Conservation (phyloP, 2,888 invertebrate genomes). For the Encarsia formosa region DNA sequence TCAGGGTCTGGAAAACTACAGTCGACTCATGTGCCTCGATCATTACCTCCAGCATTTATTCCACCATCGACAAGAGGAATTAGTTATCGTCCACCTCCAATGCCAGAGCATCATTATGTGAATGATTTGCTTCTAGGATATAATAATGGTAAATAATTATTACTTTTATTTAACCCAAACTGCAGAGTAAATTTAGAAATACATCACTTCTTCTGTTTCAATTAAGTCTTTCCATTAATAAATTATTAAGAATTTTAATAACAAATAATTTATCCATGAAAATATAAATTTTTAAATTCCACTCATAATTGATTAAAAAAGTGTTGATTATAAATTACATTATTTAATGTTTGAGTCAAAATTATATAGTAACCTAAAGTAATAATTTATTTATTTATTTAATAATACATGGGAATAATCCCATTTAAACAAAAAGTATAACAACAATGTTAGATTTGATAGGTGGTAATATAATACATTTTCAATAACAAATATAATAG, state of each 20-base stretch:
- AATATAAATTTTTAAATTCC: no score
- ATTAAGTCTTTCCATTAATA: background rate
- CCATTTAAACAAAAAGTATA: no score
- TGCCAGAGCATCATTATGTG: slow-evolving; percentile 39
- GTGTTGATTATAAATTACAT: no score
- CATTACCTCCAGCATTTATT: slow-evolving; percentile 31
- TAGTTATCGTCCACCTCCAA: slow-evolving; percentile 35
- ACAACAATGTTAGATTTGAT: no score
- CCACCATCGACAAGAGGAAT: slow-evolving; percentile 34
- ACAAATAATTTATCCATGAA: no score
- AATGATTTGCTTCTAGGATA: slow-evolving; percentile 41
- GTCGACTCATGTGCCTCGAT: slow-evolving; percentile 26
- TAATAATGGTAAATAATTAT: slow-evolving; percentile 35
- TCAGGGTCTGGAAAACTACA: slow-evolving; percentile 46
- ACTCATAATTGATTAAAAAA: no score
- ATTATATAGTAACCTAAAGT: no score
- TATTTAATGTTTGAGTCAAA: no score
- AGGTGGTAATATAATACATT: no score
- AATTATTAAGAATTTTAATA: background rate
- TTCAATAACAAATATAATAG: no score
- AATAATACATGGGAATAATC: no score
- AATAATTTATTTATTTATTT: no score
- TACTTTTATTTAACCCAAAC: background rate
- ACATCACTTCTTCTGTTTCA: background rate
- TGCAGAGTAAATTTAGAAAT: background rate